A percentile compares a stretch with the other conserved stretches of the same genome.
Evolutionary conservation across 2,113 vertebrate genomes (phyloP).

Genomic region (Rutilus rutilus): DNA sequence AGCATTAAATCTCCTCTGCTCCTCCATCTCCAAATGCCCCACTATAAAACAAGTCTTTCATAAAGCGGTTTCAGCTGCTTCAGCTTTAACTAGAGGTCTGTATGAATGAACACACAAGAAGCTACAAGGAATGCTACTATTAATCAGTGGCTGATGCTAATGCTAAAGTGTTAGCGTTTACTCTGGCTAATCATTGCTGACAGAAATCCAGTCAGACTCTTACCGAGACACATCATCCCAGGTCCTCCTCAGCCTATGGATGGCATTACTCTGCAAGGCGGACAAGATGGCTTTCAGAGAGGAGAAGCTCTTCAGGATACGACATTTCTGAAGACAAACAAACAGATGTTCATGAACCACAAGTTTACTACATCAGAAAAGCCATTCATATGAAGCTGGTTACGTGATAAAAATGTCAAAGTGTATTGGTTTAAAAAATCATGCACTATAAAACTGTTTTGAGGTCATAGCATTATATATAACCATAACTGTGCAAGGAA

Average conservation of each 20-base stretch:
- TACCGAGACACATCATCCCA: constrained; percentile 93
- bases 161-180: not conserved
- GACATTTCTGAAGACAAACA: constrained; percentile 84
- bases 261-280: constrained; percentile 91
- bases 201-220: constrained; percentile 11
- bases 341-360: not conserved
- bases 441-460: not conserved
- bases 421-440: not conserved
- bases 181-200: constrained; percentile 2
- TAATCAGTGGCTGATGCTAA: constrained; percentile 13
- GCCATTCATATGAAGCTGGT: not conserved
- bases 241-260: constrained; percentile 92
- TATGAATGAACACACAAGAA: not conserved
- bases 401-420: not conserved
- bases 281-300: constrained; percentile 95
- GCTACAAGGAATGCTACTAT: not conserved
- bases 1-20: not conserved
- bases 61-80: not conserved
- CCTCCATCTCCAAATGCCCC: not conserved
- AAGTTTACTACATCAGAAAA: not conserved
- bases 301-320: constrained; percentile 96
- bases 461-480: no score
- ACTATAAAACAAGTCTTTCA: not conserved
- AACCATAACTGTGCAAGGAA: no score
- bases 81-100: not conserved